Conservation (phyloP, 1,140 invertebrate species). For the Trachymyrmex septentrionalis region DNA sequence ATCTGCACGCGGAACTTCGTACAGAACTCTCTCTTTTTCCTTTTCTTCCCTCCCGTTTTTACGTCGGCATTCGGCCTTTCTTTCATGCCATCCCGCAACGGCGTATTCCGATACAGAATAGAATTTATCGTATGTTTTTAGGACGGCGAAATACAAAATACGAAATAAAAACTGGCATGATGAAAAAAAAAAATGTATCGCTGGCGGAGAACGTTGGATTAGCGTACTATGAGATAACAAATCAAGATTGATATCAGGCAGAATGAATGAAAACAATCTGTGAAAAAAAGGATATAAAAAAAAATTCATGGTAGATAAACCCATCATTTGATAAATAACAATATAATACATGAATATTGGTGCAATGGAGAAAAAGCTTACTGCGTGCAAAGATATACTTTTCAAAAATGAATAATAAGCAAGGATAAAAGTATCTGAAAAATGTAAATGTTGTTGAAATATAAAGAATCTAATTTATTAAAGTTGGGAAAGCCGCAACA, state of each 20-base stretch:
- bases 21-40: constrained; percentile 33
- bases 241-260: constrained; percentile 32
- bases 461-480: constrained; percentile 11
- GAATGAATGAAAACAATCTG: background rate
- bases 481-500: background rate
- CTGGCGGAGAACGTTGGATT: background rate
- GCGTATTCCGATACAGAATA: constrained; percentile 25
- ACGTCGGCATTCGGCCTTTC: constrained; percentile 35
- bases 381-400: background rate
- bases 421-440: background rate
- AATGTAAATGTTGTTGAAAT: background rate
- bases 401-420: background rate
- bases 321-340: constrained; percentile 19
- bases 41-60: constrained; percentile 46
- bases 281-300: background rate
- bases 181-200: background rate
- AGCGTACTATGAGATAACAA: background rate
- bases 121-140: constrained; percentile 36
- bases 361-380: background rate
- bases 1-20: constrained; percentile 53
- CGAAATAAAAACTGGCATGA: background rate
- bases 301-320: background rate
- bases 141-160: background rate
- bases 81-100: constrained; percentile 27
- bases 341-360: background rate